Base-by-base conservation (phyloP, 2,113 vertebrate species). In the Girardinichthys multiradiatus region DNA sequence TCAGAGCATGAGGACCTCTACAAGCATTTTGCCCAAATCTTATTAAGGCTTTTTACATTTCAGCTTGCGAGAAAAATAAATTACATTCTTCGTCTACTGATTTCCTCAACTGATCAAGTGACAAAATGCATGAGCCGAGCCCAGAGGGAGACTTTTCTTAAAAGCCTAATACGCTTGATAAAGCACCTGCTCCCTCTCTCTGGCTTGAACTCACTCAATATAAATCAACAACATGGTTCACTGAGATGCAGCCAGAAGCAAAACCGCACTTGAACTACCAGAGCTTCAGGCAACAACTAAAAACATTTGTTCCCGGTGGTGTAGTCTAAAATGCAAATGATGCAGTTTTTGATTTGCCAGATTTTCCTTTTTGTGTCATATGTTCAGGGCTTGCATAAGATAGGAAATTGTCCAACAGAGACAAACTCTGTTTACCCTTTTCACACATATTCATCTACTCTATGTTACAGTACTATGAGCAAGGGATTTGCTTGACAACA, bases 131-230 rank as follows among this genome's bases (percentile, higher is more conserved):
- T 83, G 73, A 59, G 62, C 54, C 4, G 64, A 64, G 57, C 63
- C 68, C 67, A 59, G 61, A 62, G 72, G 80, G 80, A 70, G 66
- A 37, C 27, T 61, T 81, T 70, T 70, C 72, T 71, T 76, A 75
- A 82, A 87, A 87, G 67, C 60, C 48, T 81, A 77, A 87, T 83
- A 72, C 59, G 79, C 59, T 74, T 87, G 87, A 89, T 87, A 83
- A 79, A 90, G 77, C 88, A 92, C 80, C 87, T 90, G 84, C 68
- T 68, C 70, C 70, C 80, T 7, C n/a, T 54, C 64, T 76, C 61
- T 35, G 9, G 67, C 69, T 72, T 39, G n/a, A 72, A 78, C 64
- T 72, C 51, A 33, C 57, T 73, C 61, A 54, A 73, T 65, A 62
- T 72, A 80, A 84, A 78, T 74, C 72, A 85, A 81, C 64, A 82